phyloP scores from a whole-genome alignment of 64 coral and sea anemone species.

The Astreopora myriophthalma region DNA sequence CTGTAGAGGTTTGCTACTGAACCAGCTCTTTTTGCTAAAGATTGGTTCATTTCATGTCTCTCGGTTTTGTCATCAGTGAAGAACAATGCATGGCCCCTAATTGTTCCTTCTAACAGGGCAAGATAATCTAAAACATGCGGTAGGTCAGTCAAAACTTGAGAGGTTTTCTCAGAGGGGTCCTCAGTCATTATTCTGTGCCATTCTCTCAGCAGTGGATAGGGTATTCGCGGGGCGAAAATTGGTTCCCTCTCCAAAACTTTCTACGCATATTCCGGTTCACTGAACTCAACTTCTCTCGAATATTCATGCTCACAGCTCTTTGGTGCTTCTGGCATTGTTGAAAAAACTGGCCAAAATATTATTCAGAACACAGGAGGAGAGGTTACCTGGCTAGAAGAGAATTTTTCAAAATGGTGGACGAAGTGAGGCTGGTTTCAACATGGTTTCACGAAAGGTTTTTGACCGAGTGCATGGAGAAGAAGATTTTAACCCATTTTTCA shows the following conservation, averaged over 20 bases:
- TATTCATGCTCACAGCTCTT: conserved; percentile 29
- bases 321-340: conserved; percentile 52
- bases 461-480: background rate
- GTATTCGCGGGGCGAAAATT: conserved; percentile 49
- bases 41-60: conserved; percentile 23
- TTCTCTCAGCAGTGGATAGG: conserved; percentile 33
- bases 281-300: conserved; percentile 23
- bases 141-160: background rate
- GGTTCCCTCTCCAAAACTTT: conserved; percentile 10
- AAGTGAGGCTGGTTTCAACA: background rate
- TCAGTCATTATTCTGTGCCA: conserved; percentile 60
- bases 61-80: conserved; percentile 27
- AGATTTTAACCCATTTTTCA: background rate
- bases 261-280: conserved; percentile 43
- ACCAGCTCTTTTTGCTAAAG: conserved; percentile 23
- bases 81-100: background rate
- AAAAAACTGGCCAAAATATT: background rate
- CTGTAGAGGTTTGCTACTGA: conserved; percentile 17
- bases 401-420: background rate
- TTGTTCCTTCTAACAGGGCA: background rate
- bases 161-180: background rate
- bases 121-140: background rate
- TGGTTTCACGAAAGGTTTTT: background rate
- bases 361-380: background rate
- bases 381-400: background rate